These are phyloP conservation scores for Bombus huntii DNA, from an alignment of 1,140 invertebrate species.

Conservation along the genomic window DNA sequence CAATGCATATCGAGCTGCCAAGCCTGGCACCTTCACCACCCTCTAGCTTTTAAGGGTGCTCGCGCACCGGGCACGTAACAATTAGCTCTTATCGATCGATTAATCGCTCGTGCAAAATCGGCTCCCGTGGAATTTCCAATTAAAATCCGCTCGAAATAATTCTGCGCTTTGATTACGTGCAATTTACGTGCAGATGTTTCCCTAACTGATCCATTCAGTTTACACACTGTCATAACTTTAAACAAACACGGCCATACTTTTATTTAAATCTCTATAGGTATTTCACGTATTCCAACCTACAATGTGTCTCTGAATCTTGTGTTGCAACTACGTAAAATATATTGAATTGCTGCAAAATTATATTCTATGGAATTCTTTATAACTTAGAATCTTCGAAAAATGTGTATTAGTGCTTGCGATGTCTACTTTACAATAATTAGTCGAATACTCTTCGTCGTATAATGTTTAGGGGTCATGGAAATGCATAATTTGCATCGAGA, in stretches of 20 bases:
- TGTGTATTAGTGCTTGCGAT: neutral
- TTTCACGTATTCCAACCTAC: neutral
- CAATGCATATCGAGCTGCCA: constrained; percentile 34
- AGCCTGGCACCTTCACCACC: constrained; percentile 34
- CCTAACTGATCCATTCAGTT: constrained; percentile 37
- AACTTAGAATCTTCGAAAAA: neutral
- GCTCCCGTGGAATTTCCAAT: constrained; percentile 62
- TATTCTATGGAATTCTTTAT: neutral
- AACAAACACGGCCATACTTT: neutral
- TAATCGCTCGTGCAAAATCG: constrained; percentile 48
- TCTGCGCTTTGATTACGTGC: constrained; percentile 52
- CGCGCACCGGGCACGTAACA: constrained; percentile 28
- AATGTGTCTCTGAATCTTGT: neutral
- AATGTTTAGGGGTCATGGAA: neutral
- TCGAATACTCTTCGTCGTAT: too few species aligned
- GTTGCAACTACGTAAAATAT: neutral
- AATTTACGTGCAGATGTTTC: constrained; percentile 51
- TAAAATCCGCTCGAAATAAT: constrained; percentile 66
- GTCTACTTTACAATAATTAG: too few species aligned
- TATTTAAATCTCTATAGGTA: neutral
- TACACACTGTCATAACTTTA: constrained; percentile 33
- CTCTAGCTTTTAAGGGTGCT: constrained; percentile 37
- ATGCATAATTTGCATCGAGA: neutral
- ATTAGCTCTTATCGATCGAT: constrained; percentile 63
- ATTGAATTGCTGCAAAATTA: neutral